Conservation (phyloP, 64 coral and sea anemone species). For the Montipora capricornis region DNA sequence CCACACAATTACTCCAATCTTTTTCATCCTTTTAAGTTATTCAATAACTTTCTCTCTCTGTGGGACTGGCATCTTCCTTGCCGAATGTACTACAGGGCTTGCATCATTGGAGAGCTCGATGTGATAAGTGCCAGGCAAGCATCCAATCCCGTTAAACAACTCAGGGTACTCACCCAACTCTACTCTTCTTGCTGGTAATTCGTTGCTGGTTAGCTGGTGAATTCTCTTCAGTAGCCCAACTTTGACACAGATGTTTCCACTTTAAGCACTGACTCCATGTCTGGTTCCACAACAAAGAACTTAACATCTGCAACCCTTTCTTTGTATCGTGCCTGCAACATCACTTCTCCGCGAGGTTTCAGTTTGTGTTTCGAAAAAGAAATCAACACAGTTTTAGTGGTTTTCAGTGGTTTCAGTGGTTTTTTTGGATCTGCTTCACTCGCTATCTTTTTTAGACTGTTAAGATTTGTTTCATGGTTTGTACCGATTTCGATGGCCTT, state of each 20-base stretch:
- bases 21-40: conserved; percentile 41
- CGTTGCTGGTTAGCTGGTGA: no score
- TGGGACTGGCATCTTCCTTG: conserved; percentile 22
- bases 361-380: no score
- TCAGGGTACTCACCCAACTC: background rate
- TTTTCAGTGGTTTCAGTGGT: background rate
- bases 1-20: background rate
- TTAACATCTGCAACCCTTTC: no score
- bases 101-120: background rate
- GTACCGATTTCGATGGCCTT: conserved; percentile 39
- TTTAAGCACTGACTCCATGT: no score
- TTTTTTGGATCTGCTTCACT: background rate
- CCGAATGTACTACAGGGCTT: background rate
- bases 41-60: conserved; percentile 26
- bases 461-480: conserved; percentile 22
- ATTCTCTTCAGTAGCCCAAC: no score
- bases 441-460: background rate
- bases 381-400: background rate
- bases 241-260: no score
- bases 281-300: no score
- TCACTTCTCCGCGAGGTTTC: background rate
- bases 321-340: background rate
- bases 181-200: no score
- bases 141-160: conserved; percentile 23
- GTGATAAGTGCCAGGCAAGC: background rate